A percentile compares a stretch with the other conserved stretches of the same genome.
These are phyloP conservation scores for Tokudaia tokunoshimensis DNA, from an alignment of 2,797 vertebrate species.

Conservation along the genomic window DNA sequence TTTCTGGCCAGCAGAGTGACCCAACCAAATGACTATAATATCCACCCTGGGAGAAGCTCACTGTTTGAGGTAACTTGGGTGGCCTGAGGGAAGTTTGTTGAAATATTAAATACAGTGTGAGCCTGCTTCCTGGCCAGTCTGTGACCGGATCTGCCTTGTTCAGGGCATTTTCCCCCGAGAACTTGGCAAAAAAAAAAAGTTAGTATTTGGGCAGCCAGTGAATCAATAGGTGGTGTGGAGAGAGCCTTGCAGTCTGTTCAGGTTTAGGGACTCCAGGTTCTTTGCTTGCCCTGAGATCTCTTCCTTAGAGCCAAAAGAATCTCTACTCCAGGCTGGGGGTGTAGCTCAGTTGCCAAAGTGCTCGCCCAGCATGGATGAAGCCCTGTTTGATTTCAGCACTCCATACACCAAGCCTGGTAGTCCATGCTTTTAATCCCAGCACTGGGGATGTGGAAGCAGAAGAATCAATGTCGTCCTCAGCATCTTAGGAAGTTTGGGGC, in stretches of 20 bases:
- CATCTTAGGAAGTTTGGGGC: neutral
- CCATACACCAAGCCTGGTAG: neutral
- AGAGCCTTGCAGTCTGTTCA: neutral
- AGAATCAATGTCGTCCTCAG: neutral
- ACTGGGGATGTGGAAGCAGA: neutral
- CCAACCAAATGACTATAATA: constrained; percentile 21
- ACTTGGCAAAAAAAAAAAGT: neutral
- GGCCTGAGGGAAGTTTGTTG: constrained; percentile 62
- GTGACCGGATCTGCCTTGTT: constrained; percentile 63
- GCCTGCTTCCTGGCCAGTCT: constrained; percentile 25
- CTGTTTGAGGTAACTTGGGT: constrained; percentile 71
- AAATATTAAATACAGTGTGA: constrained; percentile 66
- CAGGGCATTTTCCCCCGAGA: constrained; percentile 56
- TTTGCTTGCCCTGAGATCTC: neutral
- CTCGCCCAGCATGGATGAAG: neutral
- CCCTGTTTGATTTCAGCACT: no score
- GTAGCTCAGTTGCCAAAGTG: neutral
- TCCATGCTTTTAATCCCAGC: neutral
- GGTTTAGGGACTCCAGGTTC: neutral
- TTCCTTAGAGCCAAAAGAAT: neutral
- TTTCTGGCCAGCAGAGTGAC: constrained; percentile 15
- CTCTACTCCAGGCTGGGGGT: neutral
- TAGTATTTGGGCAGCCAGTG: constrained; percentile 33
- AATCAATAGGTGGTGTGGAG: neutral
- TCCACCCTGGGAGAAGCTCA: neutral